Base-by-base conservation (phyloP, 1,140 invertebrate genomes). In the Drosophila sulfurigaster region DNA sequence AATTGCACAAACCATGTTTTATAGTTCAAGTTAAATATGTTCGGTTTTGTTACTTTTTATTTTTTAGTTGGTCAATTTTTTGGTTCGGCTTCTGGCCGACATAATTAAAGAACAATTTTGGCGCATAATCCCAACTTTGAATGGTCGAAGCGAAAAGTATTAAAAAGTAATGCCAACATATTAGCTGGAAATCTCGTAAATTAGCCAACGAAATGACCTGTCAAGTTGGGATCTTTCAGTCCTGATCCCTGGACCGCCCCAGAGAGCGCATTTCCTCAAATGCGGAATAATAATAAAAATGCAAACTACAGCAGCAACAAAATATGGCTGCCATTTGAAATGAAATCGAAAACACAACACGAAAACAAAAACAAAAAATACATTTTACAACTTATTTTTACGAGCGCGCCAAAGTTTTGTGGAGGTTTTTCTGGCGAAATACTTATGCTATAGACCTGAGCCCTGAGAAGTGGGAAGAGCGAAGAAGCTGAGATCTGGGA, bases 351-450 rank as follows among this genome's bases (percentile, higher is more conserved):
- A 89, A 77, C 77, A 71, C 78, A 87, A 77, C 78, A 70, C 35
- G 35, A 77, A 81, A 51, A 46, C 54, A 66, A 65, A 52, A 82
- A 67, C 77, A 25, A 70, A 66, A 88, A 88, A 80, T 80, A 88
- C 77, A 88, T 88, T 88, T 88, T 88, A 88, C 83, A 88, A 83
- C 83, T 88, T 52, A 80, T 88, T 88, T 78, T 88, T 88, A 88
- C 85, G 83, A 88, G 80, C 82, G 66, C 62, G 52, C 49, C 65
- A 73, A 86, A 87, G 79, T 82, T 83, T 83, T 65, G 60, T 63
- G 57, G 58, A 48, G 66, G 54, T 66, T 78, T 78, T 83, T 78
- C 78, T 71, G 57, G 30, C 62, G 66, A 79, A 71, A 56, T 65
- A 25, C 20, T 25, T 25, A 46, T 30, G 51, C 35, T 11, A 10